Conservation (phyloP, 1,140 invertebrate species). For the Danaus melanippus region DNA sequence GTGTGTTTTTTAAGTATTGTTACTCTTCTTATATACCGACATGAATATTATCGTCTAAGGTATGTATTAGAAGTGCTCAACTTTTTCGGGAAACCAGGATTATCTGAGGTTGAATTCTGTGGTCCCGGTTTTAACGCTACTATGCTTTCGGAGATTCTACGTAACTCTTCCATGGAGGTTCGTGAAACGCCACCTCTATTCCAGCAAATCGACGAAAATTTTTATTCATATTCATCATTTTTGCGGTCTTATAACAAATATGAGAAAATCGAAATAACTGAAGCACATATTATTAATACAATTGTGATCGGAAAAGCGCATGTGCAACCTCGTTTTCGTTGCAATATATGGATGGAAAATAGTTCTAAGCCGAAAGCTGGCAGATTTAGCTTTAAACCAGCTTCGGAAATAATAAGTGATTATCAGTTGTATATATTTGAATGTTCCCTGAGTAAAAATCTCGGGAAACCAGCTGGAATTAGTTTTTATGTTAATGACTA, state of each 20-base stretch:
- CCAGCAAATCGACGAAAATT: slow-evolving; percentile 68
- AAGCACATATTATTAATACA: slow-evolving; percentile 60
- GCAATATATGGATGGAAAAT: slow-evolving; percentile 73
- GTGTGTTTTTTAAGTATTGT: slow-evolving; percentile 77
- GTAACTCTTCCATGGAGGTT: slow-evolving; percentile 58
- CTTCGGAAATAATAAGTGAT: slow-evolving; percentile 45
- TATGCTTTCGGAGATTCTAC: slow-evolving; percentile 60
- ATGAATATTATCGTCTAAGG: slow-evolving; percentile 82
- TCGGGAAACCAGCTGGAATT: slow-evolving; percentile 68
- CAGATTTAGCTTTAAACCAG: slow-evolving; percentile 62
- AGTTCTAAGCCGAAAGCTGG: slow-evolving; percentile 67
- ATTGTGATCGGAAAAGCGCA: slow-evolving; percentile 66
- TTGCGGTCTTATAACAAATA: slow-evolving; percentile 67
- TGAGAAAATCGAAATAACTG: slow-evolving; percentile 39
- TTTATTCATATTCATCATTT: slow-evolving; percentile 73
- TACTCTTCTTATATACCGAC: slow-evolving; percentile 81
- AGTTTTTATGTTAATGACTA: slow-evolving; percentile 70
- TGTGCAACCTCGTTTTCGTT: slow-evolving; percentile 61
- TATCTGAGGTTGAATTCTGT: slow-evolving; percentile 66
- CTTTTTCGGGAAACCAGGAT: slow-evolving; percentile 79
- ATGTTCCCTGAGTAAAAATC: slow-evolving; percentile 58
- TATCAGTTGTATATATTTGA: slow-evolving; percentile 66
- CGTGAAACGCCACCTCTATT: slow-evolving; percentile 64
- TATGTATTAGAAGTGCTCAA: slow-evolving; percentile 84
- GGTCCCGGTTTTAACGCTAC: slow-evolving; percentile 68